Base-by-base conservation (phyloP, 2,888 invertebrate species). In the Lycia hirtaria region DNA sequence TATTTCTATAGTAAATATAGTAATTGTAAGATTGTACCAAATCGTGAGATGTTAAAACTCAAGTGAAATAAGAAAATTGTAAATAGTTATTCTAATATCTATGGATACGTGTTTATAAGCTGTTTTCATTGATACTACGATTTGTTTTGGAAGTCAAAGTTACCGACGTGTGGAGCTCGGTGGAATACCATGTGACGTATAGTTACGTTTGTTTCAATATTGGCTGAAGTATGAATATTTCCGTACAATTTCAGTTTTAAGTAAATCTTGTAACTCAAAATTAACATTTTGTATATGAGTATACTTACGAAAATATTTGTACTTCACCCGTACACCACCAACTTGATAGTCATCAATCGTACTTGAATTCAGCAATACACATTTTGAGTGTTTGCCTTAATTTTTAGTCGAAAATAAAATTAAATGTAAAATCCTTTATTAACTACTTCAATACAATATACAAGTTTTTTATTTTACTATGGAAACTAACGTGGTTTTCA, bases 41-140 rank as follows among this genome's bases (percentile, higher is more conserved):
- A 71, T 68, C 70, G 73, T 78, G 73, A 73, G 72, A 78, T 70
- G 71, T 80, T 74, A 69, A 78, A 76, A 78, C 76, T 77, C 75
- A 77, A 71, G 67, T 75, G 56, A 57, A 50, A 19, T 87, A 85
- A 86, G 81, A 71, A 73, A 81, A 79, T 79, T 89, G 89, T 89
- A 89, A 85, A 89, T 89, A 88, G 58, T 83, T 81, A 86, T 77
- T 79, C 68, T 80, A 78, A 79, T 78, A 78, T 83, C 74, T 82
- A 85, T 73, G 75, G 75, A 81, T 83, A 82, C 80, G 82, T 87
- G 87, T 85, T 86, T 85, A 70, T 88, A 88, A 85, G 85, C 79
- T 76, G 81, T 85, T 82, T 85, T 85, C 78, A 84, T 80, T 83
- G 78, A 75, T 73, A 68, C 54, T 64, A 50, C 49, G 49, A 54